Evolutionary conservation across 1,140 invertebrate species (phyloP).

Genomic region (Musca domestica): DNA sequence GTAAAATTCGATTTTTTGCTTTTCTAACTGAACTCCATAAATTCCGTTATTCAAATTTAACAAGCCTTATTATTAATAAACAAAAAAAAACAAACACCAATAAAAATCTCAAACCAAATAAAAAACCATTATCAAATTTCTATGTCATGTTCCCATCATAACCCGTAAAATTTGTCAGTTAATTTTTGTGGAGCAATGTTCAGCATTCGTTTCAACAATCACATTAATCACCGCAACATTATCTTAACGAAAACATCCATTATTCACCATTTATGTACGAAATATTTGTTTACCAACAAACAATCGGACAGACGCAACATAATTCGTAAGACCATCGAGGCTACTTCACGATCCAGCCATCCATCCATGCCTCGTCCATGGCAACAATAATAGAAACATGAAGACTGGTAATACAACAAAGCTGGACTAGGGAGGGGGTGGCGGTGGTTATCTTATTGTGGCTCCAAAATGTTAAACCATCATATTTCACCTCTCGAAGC

Average conservation of each 20-base stretch:
- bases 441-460: constrained; percentile 31
- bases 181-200: too few relatives aligned
- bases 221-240: constrained; percentile 12
- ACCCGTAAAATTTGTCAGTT: too few relatives aligned
- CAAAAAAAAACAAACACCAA: too few relatives aligned
- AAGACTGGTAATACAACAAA: not conserved
- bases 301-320: not conserved
- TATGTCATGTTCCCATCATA: too few relatives aligned
- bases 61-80: too few relatives aligned
- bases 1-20: too few relatives aligned
- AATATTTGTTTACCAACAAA: constrained; percentile 12
- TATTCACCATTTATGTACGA: constrained; percentile 4
- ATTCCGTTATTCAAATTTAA: too few relatives aligned
- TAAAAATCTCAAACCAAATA: too few relatives aligned
- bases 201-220: constrained; percentile 3
- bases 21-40: too few relatives aligned
- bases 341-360: not conserved
- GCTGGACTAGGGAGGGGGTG: not conserved
- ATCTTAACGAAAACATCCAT: not conserved
- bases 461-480: constrained; percentile 3
- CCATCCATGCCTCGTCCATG: too few relatives aligned
- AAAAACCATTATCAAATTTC: too few relatives aligned
- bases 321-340: not conserved
- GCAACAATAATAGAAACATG: constrained; percentile 2
- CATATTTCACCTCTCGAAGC: constrained; percentile 26